Base-by-base conservation (phyloP, 35 echinoderm and acorn worm genomes). In the Acanthaster planci region DNA sequence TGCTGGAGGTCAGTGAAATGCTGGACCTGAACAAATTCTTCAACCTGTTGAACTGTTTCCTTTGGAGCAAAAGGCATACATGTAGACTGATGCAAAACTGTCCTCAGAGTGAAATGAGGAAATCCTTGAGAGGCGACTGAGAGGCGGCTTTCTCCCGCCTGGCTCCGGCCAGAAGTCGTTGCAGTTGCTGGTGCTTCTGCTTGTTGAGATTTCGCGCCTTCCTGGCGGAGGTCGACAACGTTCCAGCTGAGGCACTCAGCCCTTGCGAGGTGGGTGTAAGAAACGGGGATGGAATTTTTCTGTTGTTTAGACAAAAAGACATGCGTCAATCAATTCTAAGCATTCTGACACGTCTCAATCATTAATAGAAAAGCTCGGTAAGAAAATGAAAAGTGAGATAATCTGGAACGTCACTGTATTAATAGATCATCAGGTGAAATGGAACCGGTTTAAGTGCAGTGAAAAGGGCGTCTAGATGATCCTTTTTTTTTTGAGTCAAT, bases 111-210 rank as follows among this genome's bases (percentile, higher is more conserved):
- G 79, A 81, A 39, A 52, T 32, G 7, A 81, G 79, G 31, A 81
- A 81, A 17, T 32, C 39, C 14, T 16, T 54, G 12, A 81, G 31
- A 7, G 38, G 38, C 9, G 79, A 81, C 42, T 81, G n/a, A 23
- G 79, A 14, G 22, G 51, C 12, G 21, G 40, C 79, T 52, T 81
- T 81, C 21, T 81, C 79, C 79, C 52, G 40, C 22, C 52, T 81
- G 50, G 79, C 79, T 5, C 79, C 51, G 17, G 79, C 79, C 18
- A 81, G 42, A 39, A 81, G 51, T 23, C 19, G 40, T 44, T 81
- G 79, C 19, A 81, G 78, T 50, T 80, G 78, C 15, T 42, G 79
- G 38, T 81, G 79, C 5, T 81, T 55, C 17, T 81, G 40, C 31
- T 81, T 81, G 19, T 81, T 42, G 17, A 53, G 51, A 7, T 51